phyloP scores from a whole-genome alignment of 2,113 vertebrate genomes.

The Bos javanicus region DNA sequence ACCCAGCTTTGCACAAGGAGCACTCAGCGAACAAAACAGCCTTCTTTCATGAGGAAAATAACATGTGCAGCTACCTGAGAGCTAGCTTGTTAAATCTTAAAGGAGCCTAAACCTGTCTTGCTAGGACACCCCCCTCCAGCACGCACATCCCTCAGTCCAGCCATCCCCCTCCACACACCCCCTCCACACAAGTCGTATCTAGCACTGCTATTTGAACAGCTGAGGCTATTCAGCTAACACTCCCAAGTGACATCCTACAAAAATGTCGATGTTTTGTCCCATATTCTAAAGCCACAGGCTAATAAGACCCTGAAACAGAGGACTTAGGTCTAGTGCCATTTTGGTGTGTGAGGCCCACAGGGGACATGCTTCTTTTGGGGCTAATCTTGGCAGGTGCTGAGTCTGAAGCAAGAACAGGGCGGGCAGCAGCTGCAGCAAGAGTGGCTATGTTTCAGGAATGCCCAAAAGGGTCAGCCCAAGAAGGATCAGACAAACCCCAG shows the following conservation, averaged over 20 bases:
- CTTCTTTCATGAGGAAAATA: background rate
- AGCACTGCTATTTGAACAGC: conserved; percentile 35
- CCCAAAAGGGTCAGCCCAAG: background rate
- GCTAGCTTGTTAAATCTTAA: background rate
- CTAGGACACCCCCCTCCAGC: background rate
- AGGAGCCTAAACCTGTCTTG: background rate
- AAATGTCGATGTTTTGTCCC: background rate
- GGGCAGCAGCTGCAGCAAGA: background rate
- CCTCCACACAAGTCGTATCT: background rate
- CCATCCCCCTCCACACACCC: background rate
- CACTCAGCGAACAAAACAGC: background rate
- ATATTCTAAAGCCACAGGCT: conserved; percentile 18
- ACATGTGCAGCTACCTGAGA: background rate
- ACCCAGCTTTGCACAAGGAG: background rate
- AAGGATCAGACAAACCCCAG: background rate
- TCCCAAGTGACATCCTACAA: background rate
- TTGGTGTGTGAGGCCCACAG: background rate
- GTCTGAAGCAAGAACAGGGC: background rate
- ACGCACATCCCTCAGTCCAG: too few species aligned
- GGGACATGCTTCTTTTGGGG: background rate
- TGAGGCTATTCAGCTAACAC: background rate
- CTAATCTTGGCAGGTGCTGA: background rate
- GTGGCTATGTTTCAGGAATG: background rate
- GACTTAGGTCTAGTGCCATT: background rate
- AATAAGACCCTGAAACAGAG: background rate